These are phyloP conservation scores for Scaptomyza caliginosa DNA, from an alignment of 2,888 invertebrate species.

Conservation along the genomic window DNA sequence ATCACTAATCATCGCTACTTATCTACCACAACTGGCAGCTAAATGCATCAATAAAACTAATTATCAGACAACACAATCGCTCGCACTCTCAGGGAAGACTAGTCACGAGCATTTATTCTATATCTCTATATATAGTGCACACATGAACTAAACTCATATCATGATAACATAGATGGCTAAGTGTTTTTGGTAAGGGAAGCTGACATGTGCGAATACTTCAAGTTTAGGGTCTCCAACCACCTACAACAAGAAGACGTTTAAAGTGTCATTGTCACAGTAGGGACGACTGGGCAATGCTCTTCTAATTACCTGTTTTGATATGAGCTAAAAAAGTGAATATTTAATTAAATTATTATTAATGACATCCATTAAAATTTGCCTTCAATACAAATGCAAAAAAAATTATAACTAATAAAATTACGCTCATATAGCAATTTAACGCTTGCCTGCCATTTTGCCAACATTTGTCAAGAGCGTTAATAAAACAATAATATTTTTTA, in stretches of 20 bases:
- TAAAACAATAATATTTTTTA: constrained; percentile 41
- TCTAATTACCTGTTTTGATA: no score
- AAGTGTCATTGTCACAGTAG: no score
- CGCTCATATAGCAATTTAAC: constrained; percentile 32
- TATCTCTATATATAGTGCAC: not conserved
- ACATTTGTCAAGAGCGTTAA: constrained; percentile 56
- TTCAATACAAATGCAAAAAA: constrained; percentile 6
- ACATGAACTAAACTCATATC: not conserved
- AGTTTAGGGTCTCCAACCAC: not conserved
- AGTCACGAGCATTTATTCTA: constrained; percentile 21
- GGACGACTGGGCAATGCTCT: constrained; percentile 15
- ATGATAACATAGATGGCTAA: constrained; percentile 17
- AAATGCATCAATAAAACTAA: constrained; percentile 69
- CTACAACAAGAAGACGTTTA: not conserved
- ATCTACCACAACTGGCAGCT: constrained; percentile 59
- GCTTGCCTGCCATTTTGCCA: constrained; percentile 41
- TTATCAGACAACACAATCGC: constrained; percentile 50
- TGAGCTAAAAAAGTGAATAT: no score
- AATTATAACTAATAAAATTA: constrained; percentile 8
- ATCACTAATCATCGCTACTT: constrained; percentile 50
- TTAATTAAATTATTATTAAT: not conserved
- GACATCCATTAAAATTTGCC: constrained; percentile 4
- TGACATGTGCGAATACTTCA: not conserved
- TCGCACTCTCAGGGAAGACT: not conserved
- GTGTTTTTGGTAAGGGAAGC: constrained; percentile 10